Evolutionary conservation across 2,113 vertebrate genomes (phyloP).

Genomic region (Nycticryphes semicollaris): DNA sequence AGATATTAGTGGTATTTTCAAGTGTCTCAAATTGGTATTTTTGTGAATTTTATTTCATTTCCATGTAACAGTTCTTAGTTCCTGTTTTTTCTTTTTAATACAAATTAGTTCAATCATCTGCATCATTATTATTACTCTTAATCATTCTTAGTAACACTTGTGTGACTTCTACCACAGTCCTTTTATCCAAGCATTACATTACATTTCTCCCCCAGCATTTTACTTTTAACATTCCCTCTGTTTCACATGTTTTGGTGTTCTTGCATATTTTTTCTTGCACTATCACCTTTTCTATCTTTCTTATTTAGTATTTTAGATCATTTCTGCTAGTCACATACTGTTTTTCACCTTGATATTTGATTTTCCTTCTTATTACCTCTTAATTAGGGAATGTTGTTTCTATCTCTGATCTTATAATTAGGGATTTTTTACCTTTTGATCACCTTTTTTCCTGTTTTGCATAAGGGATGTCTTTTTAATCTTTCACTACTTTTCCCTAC

Average conservation of each 20-base stretch:
- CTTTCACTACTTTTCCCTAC: background rate
- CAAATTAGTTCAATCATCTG: background rate
- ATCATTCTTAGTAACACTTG: background rate
- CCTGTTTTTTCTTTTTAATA: background rate
- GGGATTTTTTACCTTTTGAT: conserved; percentile 12
- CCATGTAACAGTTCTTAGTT: background rate
- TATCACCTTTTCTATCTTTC: background rate
- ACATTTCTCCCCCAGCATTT: conserved; percentile 11
- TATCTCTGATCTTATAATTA: conserved; percentile 2
- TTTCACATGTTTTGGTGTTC: background rate
- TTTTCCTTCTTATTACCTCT: background rate
- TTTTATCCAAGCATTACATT: conserved; percentile 7
- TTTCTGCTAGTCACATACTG: background rate
- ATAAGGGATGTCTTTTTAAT: background rate
- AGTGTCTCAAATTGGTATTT: background rate
- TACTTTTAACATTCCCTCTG: background rate
- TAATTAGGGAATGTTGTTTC: conserved; percentile 1
- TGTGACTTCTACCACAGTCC: background rate
- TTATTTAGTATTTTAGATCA: background rate
- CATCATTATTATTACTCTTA: conserved; percentile 3
- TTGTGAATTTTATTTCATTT: background rate
- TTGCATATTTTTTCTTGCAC: background rate
- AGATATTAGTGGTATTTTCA: background rate
- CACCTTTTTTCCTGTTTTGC: background rate
- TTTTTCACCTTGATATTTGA: background rate